These are phyloP conservation scores for Himalopsyche kuldschensis DNA, from an alignment of 2,888 invertebrate genomes.

Conservation along the genomic window DNA sequence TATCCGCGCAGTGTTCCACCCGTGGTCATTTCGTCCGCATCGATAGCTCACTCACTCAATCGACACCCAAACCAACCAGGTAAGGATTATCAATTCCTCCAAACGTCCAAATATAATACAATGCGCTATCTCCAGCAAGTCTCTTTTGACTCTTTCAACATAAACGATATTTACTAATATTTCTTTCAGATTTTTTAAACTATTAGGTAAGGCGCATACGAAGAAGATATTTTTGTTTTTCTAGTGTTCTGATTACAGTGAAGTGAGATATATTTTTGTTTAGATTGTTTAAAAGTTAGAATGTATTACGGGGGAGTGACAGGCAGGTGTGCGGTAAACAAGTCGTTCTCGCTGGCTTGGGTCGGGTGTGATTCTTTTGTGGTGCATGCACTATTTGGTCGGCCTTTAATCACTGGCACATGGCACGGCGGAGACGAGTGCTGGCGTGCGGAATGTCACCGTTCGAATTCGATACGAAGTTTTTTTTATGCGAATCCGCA, in stretches of 20 bases:
- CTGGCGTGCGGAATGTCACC: not conserved
- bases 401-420: not conserved
- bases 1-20: conserved; percentile 51
- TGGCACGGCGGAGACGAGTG: not conserved
- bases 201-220: not conserved
- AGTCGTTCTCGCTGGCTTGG: too few species aligned
- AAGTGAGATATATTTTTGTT: not conserved
- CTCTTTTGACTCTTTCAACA: too few species aligned
- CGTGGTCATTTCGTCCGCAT: conserved; percentile 52
- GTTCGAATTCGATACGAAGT: not conserved
- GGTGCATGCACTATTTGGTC: not conserved
- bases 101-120: not conserved
- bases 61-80: conserved; percentile 4
- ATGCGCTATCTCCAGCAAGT: not conserved
- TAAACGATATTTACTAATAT: not conserved
- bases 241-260: not conserved
- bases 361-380: not conserved
- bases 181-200: not conserved
- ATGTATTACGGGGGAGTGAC: not conserved
- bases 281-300: not conserved
- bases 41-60: conserved; percentile 54
- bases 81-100: not conserved
- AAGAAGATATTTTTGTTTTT: not conserved
- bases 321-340: too few species aligned
- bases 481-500: conserved; percentile 8